These are phyloP conservation scores for Julus scanicus DNA, from an alignment of 2,888 invertebrate genomes.

Conservation along the genomic window DNA sequence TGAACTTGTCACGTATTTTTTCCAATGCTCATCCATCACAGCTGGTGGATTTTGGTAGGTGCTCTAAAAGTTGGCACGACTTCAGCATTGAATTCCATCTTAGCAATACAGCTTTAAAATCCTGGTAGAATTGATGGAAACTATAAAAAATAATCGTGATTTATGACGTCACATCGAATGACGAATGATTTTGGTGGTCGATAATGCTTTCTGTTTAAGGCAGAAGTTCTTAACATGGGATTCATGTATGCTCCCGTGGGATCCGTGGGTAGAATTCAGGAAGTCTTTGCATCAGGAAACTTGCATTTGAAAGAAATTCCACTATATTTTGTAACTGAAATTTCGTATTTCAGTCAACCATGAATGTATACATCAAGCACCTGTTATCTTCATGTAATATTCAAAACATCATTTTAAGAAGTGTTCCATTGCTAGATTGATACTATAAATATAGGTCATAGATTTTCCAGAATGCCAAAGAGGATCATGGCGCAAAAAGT, in stretches of 20 bases:
- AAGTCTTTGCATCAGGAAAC: too few species aligned
- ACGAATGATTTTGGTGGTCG: constrained; percentile 21
- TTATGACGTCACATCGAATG: neutral
- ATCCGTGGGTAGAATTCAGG: neutral
- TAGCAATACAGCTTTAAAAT: neutral
- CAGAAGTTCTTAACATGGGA: neutral
- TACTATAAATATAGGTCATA: too few species aligned
- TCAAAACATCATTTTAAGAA: too few species aligned
- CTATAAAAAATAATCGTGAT: neutral
- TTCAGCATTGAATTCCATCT: neutral
- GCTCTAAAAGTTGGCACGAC: neutral
- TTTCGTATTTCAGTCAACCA: too few species aligned
- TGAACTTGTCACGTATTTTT: constrained; percentile 35
- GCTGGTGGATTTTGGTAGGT: constrained; percentile 21
- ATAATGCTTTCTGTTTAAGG: neutral
- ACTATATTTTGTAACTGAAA: neutral
- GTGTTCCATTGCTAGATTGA: too few species aligned
- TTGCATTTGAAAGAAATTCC: neutral
- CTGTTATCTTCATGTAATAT: too few species aligned
- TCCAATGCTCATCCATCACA: constrained; percentile 6
- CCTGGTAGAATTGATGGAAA: neutral
- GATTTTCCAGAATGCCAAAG: too few species aligned
- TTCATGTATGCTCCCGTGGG: neutral
- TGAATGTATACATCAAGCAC: too few species aligned
- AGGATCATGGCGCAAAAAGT: too few species aligned